These are phyloP conservation scores for Heptranchias perlo DNA, from an alignment of 2,113 vertebrate species.

Conservation along the genomic window DNA sequence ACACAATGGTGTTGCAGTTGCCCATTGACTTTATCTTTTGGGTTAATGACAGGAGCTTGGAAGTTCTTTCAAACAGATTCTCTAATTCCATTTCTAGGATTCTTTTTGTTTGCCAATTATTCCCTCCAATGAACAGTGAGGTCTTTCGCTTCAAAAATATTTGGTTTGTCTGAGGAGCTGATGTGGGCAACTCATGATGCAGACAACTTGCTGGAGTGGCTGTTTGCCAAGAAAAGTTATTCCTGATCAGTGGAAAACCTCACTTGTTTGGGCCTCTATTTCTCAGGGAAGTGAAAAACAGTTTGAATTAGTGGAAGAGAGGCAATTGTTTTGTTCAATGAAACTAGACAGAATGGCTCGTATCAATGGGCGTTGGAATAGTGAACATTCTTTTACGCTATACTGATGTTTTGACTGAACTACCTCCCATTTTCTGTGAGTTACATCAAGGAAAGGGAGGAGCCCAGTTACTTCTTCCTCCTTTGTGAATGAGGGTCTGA, in stretches of 20 bases:
- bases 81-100: background rate
- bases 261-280: background rate
- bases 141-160: background rate
- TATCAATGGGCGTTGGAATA: background rate
- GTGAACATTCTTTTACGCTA: background rate
- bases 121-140: background rate
- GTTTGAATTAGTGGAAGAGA: background rate
- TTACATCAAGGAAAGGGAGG: background rate
- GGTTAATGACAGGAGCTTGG: background rate
- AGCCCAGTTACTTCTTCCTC: background rate
- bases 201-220: background rate
- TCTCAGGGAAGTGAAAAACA: conserved; percentile 6
- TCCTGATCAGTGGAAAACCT: background rate
- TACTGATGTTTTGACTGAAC: background rate
- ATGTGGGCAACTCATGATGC: background rate
- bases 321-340: background rate
- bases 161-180: background rate
- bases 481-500: background rate
- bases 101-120: background rate
- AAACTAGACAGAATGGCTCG: background rate
- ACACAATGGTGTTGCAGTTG: background rate
- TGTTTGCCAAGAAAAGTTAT: background rate
- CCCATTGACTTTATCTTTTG: background rate
- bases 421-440: background rate
- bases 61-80: background rate